Base-by-base conservation (phyloP, 23 tunicate species). In the Ascidia mentula region DNA sequence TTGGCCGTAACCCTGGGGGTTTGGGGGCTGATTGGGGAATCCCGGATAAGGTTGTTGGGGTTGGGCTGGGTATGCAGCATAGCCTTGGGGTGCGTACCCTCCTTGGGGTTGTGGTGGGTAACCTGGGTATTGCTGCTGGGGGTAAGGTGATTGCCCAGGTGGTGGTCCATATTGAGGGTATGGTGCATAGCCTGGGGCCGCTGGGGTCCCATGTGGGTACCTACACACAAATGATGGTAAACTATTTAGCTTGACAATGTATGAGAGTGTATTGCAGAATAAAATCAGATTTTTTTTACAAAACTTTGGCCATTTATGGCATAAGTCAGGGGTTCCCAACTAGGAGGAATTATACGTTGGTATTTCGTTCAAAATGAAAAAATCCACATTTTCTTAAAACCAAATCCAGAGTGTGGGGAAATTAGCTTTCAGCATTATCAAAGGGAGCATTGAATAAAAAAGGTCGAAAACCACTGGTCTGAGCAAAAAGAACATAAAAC, bases 41-140 rank as follows among this genome's bases (percentile, higher is more conserved):
- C 74, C 82, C 31, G 85, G 86, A 38, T 70, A 80, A 73, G 40
- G 76, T 37, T 34, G 83, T 53, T 53, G 92, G 37, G 86, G 82
- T 35, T 88, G 87, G 9, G 37, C 37, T 9, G 84, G 90, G 79
- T 92, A 87, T 34, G 97, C 94, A 33, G 84, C 79, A 38, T 88
- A 36, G 6, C 82, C 87, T 34, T 87, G 90, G 18, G 90, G 85
- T 18, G 83, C 77, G 36, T 78, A 39, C 12, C 90, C 90, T 20
- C 65, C 65, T 28, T 53, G 65, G 26, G 80, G 81, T 40, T 74
- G 97, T 36, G 77, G 88, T 8, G 87, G 97, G 81, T 91, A 86
- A 7, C 91, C 91, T 59, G 88, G 95, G 73, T 89, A 87, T 12
- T 82, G 87, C 9, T 74, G 77, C 1, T 65, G 88, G 0, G 87